Evolutionary conservation across 2,113 vertebrate species (phyloP).

Genomic region (Stigmatopora nigra): DNA sequence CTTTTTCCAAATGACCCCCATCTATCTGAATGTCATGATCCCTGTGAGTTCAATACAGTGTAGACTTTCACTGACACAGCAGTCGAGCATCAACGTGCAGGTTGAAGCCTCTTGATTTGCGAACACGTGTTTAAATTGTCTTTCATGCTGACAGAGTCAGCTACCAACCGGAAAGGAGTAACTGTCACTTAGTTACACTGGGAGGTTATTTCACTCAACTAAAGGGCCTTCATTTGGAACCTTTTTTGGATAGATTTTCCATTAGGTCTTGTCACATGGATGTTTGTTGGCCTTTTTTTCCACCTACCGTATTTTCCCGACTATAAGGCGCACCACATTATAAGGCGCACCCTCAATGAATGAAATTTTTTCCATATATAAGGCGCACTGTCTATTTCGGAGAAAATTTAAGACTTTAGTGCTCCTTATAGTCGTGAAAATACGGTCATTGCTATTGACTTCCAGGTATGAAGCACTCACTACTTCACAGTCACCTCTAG

Average conservation of each 20-base stretch:
- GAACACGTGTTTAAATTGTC: slow-evolving; percentile 30
- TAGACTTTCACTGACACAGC: slow-evolving; percentile 9
- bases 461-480: too few relatives aligned
- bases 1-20: slow-evolving; percentile 2
- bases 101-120: neutral
- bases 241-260: slow-evolving; percentile 45
- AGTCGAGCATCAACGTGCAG: slow-evolving; percentile 28
- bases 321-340: too few relatives aligned
- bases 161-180: slow-evolving; percentile 28
- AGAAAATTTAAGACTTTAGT: too few relatives aligned
- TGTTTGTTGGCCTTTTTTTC: slow-evolving; percentile 51
- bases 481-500: too few relatives aligned
- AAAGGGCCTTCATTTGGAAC: slow-evolving; percentile 40
- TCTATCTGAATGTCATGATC: slow-evolving; percentile 2
- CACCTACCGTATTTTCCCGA: slow-evolving; percentile 14
- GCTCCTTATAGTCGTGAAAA: too few relatives aligned
- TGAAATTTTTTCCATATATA: too few relatives aligned
- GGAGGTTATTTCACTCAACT: slow-evolving; percentile 26
- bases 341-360: too few relatives aligned
- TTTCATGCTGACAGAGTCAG: slow-evolving; percentile 27
- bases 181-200: slow-evolving; percentile 27
- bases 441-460: too few relatives aligned
- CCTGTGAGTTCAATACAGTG: slow-evolving; percentile 6
- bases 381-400: too few relatives aligned
- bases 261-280: slow-evolving; percentile 31